Percentiles rank a stretch among this genome's conserved stretches.
phyloP scores from a whole-genome alignment of 2,888 invertebrate genomes.

The Phyllotreta cruciferae region DNA sequence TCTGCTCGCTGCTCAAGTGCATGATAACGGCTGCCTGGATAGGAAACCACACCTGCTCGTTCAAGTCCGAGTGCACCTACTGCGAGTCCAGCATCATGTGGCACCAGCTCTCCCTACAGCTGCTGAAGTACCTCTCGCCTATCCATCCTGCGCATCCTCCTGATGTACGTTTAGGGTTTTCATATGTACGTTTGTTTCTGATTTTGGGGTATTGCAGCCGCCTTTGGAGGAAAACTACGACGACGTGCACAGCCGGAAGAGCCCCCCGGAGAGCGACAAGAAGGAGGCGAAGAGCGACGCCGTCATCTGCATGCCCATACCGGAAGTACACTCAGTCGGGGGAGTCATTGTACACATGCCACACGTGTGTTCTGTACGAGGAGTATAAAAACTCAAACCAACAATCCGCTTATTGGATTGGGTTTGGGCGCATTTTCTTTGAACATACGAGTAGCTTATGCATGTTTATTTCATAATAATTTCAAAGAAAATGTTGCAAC shows the following conservation, averaged over 20 bases:
- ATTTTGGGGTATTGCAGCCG: constrained; percentile 58
- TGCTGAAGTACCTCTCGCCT: constrained; percentile 82
- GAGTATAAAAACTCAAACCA: constrained; percentile 42
- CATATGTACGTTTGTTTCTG: background rate
- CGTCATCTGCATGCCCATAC: constrained; percentile 68
- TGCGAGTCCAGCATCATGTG: constrained; percentile 94
- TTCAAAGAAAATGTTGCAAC: constrained; percentile 30
- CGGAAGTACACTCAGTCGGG: constrained; percentile 80
- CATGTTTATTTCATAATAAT: background rate
- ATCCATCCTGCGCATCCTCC: constrained; percentile 76
- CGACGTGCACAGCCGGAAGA: constrained; percentile 71
- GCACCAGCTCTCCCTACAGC: constrained; percentile 86
- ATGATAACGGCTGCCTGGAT: constrained; percentile 80
- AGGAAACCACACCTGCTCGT: constrained; percentile 68
- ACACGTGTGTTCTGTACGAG: constrained; percentile 77
- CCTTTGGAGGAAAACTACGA: constrained; percentile 74
- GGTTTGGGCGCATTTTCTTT: constrained; percentile 35
- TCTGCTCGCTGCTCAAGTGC: constrained; percentile 75
- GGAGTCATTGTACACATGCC: constrained; percentile 92
- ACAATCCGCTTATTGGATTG: constrained; percentile 31
- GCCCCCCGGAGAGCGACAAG: constrained; percentile 75
- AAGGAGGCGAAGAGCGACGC: constrained; percentile 71
- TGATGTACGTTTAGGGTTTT: constrained; percentile 67
- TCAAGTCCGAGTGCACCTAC: constrained; percentile 81
- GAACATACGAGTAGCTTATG: constrained; percentile 14